phyloP scores from a whole-genome alignment of 2,797 vertebrate genomes.

The Taeniopygia guttata region DNA sequence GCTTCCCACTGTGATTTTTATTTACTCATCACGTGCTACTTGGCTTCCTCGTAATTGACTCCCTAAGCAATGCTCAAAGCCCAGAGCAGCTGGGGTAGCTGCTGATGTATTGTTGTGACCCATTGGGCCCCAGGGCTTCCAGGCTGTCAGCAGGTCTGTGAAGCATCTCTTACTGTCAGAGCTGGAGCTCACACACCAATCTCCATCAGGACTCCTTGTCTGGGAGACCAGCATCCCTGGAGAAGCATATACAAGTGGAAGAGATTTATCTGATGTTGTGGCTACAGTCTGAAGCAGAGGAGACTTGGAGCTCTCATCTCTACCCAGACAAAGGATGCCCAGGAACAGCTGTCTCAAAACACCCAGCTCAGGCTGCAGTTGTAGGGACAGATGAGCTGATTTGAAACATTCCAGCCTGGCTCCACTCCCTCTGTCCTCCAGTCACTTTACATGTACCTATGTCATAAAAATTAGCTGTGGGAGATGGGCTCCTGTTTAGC shows the following conservation, averaged over 20 bases:
- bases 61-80: neutral
- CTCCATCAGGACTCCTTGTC: neutral
- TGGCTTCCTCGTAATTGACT: neutral
- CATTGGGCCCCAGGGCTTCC: neutral
- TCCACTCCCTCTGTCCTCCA: neutral
- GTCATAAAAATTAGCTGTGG: neutral
- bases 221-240: neutral
- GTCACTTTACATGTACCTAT: neutral
- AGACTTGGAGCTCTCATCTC: neutral
- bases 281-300: neutral
- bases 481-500: neutral
- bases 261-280: neutral
- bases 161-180: neutral
- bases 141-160: neutral
- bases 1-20: neutral
- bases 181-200: neutral
- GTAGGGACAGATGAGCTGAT: neutral
- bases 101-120: neutral
- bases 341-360: neutral
- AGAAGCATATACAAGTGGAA: neutral
- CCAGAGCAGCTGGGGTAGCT: neutral
- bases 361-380: neutral
- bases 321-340: neutral
- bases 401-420: neutral
- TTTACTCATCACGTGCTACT: neutral